These are phyloP conservation scores for Thamnophis sirtalis DNA, from an alignment of 2,113 vertebrate genomes.

Conservation along the genomic window DNA sequence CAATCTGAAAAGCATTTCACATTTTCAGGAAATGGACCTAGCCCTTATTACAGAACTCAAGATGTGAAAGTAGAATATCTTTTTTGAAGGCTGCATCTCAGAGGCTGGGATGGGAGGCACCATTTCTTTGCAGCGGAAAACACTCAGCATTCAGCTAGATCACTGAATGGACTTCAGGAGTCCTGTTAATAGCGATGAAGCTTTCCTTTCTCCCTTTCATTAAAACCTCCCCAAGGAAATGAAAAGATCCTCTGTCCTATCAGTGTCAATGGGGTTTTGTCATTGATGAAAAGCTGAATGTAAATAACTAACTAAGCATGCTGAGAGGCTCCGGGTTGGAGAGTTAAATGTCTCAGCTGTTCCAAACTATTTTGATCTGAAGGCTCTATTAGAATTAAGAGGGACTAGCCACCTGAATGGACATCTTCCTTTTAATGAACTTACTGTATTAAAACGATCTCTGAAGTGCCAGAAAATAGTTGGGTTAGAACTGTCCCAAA, in stretches of 20 bases:
- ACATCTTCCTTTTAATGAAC: conserved; percentile 10
- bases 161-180: conserved; percentile 65
- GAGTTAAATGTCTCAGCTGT: conserved; percentile 65
- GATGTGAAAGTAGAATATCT: conserved; percentile 17
- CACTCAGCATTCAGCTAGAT: conserved; percentile 58
- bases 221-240: conserved; percentile 68
- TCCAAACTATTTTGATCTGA: conserved; percentile 65
- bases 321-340: conserved; percentile 63
- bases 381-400: conserved; percentile 51
- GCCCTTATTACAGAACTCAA: background rate
- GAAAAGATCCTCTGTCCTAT: conserved; percentile 75
- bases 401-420: conserved; percentile 36
- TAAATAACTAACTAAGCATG: conserved; percentile 68
- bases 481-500: background rate
- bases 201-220: conserved; percentile 69
- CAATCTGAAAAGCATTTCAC: background rate
- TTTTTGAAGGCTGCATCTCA: conserved; percentile 32
- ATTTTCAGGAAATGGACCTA: background rate
- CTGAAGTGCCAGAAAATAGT: background rate
- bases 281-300: conserved; percentile 65
- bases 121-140: conserved; percentile 52
- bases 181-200: conserved; percentile 68
- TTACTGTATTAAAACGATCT: background rate
- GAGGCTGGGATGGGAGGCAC: conserved; percentile 51
- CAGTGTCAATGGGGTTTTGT: conserved; percentile 74